phyloP scores from a whole-genome alignment of 2,797 vertebrate genomes.

The Mallotus villosus region DNA sequence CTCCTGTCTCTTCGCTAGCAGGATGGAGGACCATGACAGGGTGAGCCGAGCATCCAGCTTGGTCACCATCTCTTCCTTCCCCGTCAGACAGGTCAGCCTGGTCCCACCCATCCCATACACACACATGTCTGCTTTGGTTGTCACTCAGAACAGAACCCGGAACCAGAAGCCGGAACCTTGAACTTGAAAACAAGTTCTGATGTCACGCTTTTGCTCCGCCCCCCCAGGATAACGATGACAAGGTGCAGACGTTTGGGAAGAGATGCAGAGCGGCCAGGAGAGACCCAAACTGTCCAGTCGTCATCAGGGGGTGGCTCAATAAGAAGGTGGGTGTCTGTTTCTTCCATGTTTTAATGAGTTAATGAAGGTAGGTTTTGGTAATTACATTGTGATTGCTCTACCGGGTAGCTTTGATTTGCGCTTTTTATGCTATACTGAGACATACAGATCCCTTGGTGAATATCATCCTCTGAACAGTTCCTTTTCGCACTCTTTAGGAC shows the following conservation, averaged over 20 bases:
- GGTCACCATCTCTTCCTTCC: slow-evolving; percentile 81
- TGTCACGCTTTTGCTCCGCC: neutral
- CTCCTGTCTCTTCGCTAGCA: slow-evolving; percentile 33
- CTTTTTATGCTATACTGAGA: too few relatives aligned
- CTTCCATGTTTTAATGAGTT: neutral
- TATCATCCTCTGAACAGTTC: neutral
- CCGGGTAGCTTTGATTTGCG: too few relatives aligned
- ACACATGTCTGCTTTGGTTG: neutral
- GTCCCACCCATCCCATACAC: neutral
- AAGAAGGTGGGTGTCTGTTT: slow-evolving; percentile 77
- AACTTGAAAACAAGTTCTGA: slow-evolving; percentile 3
- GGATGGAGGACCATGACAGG: slow-evolving; percentile 85
- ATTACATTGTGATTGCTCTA: neutral
- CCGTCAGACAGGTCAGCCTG: slow-evolving; percentile 69
- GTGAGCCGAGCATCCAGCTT: slow-evolving; percentile 84
- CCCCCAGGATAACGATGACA: slow-evolving; percentile 64
- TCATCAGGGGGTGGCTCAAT: slow-evolving; percentile 90
- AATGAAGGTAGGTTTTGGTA: neutral
- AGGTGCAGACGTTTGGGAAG: slow-evolving; percentile 87
- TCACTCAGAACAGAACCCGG: neutral
- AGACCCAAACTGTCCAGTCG: slow-evolving; percentile 84
- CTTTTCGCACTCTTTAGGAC: slow-evolving; percentile 73
- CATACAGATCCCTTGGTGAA: neutral
- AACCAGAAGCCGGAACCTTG: too few relatives aligned
- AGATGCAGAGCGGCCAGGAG: slow-evolving; percentile 81